Percentiles rank a stretch among this genome's conserved stretches.
Conservation (phyloP, 2,888 invertebrate genomes). For the Platycheirus albimanus region DNA sequence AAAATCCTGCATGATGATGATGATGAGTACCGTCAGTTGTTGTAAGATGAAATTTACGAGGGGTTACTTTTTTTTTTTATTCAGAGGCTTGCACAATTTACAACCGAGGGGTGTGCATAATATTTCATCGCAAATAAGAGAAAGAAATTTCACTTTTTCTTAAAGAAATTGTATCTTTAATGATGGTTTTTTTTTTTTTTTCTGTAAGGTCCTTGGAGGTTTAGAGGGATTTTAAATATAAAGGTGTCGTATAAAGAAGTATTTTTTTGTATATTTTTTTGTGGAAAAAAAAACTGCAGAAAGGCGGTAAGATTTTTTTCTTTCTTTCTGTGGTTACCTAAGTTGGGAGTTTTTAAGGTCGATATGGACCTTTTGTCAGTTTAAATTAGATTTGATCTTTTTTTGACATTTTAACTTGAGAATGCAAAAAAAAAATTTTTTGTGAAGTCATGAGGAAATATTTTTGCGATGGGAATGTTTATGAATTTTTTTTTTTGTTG, state of each 20-base stretch:
- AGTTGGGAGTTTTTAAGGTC: slow-evolving; percentile 43
- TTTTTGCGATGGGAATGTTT: slow-evolving; percentile 25
- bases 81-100: slow-evolving; percentile 60
- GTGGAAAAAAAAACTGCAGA: slow-evolving; percentile 39
- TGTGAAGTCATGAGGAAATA: slow-evolving; percentile 13
- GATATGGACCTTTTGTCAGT: slow-evolving; percentile 53
- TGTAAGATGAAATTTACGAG: slow-evolving; percentile 65
- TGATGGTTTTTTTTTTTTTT: slow-evolving; percentile 7
- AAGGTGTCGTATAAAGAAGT: not conserved
- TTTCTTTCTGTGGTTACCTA: slow-evolving; percentile 60
- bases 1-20: slow-evolving; percentile 36
- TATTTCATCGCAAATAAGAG: slow-evolving; percentile 33
- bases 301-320: slow-evolving; percentile 48
- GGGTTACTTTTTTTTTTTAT: slow-evolving; percentile 32
- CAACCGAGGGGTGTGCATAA: slow-evolving; percentile 56
- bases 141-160: slow-evolving; percentile 40
- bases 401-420: slow-evolving; percentile 11
- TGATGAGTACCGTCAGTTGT: slow-evolving; percentile 63
- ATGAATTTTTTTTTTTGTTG: slow-evolving; percentile 5
- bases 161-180: slow-evolving; percentile 22
- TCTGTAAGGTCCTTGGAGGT: slow-evolving; percentile 4
- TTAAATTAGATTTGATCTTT: slow-evolving; percentile 52
- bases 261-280: slow-evolving; percentile 5
- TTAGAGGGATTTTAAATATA: not conserved
- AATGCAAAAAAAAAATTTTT: slow-evolving; percentile 12